phyloP scores from a whole-genome alignment of 2,113 vertebrate species.

The Silurus asotus region DNA sequence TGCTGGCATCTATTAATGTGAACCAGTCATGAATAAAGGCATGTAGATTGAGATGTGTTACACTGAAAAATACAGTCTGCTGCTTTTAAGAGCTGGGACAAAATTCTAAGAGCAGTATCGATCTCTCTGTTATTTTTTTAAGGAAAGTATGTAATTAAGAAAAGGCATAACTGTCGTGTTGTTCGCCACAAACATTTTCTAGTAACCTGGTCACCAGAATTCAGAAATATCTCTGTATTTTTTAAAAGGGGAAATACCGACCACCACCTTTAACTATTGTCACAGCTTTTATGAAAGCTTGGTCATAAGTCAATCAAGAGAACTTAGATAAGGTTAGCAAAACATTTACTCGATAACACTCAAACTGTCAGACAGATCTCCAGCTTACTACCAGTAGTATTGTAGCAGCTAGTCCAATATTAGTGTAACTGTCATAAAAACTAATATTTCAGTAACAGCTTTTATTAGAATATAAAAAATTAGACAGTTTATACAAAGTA shows the following conservation, averaged over 20 bases:
- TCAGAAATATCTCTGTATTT: constrained; percentile 13
- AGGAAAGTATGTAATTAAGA: neutral
- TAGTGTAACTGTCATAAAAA: neutral
- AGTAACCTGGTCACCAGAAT: neutral
- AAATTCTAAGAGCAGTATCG: neutral
- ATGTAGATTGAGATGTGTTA: neutral
- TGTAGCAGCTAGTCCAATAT: neutral
- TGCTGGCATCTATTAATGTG: constrained; percentile 33
- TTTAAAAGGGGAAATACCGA: constrained; percentile 15
- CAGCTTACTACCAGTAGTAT: constrained; percentile 59
- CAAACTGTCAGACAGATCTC: constrained; percentile 28
- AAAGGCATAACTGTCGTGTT: neutral
- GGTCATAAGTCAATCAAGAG: constrained; percentile 39
- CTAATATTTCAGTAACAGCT: neutral
- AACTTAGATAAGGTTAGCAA: constrained; percentile 59
- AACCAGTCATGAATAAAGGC: constrained; percentile 20
- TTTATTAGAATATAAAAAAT: neutral
- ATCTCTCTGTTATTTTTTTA: neutral
- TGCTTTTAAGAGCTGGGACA: neutral
- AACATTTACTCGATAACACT: constrained; percentile 71
- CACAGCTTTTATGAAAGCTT: constrained; percentile 28
- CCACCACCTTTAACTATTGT: constrained; percentile 4
- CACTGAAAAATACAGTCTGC: constrained; percentile 6
- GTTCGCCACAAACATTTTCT: constrained; percentile 4
- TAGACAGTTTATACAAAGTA: constrained; percentile 1